Percentiles rank a stretch among this genome's conserved stretches.
These are phyloP conservation scores for Lamproptera curius DNA, from an alignment of 2,888 invertebrate species.

Conservation along the genomic window DNA sequence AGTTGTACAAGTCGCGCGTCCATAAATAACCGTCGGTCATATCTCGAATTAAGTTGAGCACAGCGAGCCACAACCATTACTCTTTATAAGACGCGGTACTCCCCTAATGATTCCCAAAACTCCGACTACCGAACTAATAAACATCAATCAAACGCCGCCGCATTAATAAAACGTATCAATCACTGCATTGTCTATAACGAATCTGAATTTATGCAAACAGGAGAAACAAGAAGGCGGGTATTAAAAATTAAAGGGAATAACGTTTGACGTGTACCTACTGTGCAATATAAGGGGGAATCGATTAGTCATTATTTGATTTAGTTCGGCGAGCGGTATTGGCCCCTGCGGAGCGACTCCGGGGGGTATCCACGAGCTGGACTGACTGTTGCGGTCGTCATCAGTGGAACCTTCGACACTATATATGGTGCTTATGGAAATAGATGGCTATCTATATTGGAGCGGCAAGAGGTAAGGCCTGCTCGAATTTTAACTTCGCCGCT, in stretches of 20 bases:
- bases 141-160: conserved; percentile 71
- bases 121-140: conserved; percentile 77
- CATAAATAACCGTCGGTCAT: conserved; percentile 65
- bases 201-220: conserved; percentile 72
- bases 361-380: conserved; percentile 63
- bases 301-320: conserved; percentile 79
- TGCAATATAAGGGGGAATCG: conserved; percentile 75
- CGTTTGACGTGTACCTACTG: conserved; percentile 78
- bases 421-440: conserved; percentile 52
- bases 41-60: conserved; percentile 71
- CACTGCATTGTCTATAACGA: conserved; percentile 72
- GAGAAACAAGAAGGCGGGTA: conserved; percentile 50
- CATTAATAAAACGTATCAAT: conserved; percentile 74
- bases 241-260: conserved; percentile 73
- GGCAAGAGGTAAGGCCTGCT: conserved; percentile 14
- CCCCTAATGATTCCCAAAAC: conserved; percentile 73
- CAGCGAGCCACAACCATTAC: conserved; percentile 64
- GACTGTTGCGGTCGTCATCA: conserved; percentile 63
- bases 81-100: conserved; percentile 71
- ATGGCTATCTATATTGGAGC: conserved; percentile 38
- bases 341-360: conserved; percentile 66
- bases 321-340: conserved; percentile 65
- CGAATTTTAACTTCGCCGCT: not conserved
- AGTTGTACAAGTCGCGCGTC: conserved; percentile 51
- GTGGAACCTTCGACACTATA: conserved; percentile 69